Base-by-base conservation (phyloP, 53 echinoderm and acorn worm genomes). In the Luidia sarsii region DNA sequence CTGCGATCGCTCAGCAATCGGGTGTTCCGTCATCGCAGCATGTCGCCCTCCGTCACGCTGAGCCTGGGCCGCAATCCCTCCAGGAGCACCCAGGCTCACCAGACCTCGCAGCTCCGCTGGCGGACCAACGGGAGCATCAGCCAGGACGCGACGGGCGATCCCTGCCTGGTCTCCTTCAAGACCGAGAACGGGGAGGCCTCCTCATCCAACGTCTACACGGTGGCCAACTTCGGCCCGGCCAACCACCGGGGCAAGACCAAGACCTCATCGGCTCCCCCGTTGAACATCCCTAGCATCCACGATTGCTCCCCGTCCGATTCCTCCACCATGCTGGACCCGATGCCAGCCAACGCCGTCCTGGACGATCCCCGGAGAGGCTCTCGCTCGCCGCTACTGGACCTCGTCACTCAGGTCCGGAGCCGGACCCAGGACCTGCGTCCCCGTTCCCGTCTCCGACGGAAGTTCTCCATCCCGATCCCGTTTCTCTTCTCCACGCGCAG, bases 331-430 rank as follows among this genome's bases (percentile, higher is more conserved):
- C 50, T 70, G 23, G 70, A 70, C 30, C 53, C 70, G 0, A 51
- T 50, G 48, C 39, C 50, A n/a, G 21, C 41, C 48, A 68, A 46
- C 33, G 20, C 67, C 0, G 89, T 87, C n/a, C 55, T 75, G 49
- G 91, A 87, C 16, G 74, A 83, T n/a, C 77, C 75, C 5, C 83
- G 93, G n/a, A 75, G 93, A 31, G 87, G 93, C 1, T 93, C 93
- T 3, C 74, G 87, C 1, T 93, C 93, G 7, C 93, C 93, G 5
- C 69, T 93, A 0, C 83, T 93, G 7, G 93, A 93, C 54, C 82
- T 56, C 14, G 25, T 46, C 11, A 22, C 68, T 15, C 43, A 39
- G 5, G 68, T 55, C 33, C 67, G 35, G 45, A 33, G 50, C 21
- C 65, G 53, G 20, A 23, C 6, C 20, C 50, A 49, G 9, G 56